These are phyloP conservation scores for Potamarius usumacintae DNA, from an alignment of 2,113 vertebrate genomes.

Conservation along the genomic window DNA sequence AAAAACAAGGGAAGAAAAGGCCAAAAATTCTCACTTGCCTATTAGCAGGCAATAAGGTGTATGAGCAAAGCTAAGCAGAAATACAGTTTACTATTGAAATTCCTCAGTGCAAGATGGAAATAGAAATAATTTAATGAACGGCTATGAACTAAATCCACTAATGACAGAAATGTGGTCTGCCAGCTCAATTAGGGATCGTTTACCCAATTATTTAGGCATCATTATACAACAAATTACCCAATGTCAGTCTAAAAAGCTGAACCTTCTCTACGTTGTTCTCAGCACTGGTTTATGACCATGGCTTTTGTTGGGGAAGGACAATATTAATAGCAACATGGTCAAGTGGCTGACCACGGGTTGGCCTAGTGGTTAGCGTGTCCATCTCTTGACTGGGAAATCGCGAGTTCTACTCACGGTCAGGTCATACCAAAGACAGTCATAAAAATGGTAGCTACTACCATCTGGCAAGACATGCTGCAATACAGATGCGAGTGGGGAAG, in stretches of 20 bases:
- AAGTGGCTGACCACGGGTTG: not conserved
- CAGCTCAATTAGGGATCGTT: not conserved
- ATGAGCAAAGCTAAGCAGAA: not conserved
- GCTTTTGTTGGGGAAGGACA: not conserved
- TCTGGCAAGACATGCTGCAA: too few relatives aligned
- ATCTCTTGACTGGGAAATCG: too few relatives aligned
- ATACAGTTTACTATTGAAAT: not conserved
- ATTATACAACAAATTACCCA: not conserved
- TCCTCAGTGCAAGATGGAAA: not conserved
- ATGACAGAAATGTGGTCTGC: not conserved
- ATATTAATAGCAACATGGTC: not conserved
- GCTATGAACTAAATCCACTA: not conserved
- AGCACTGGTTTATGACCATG: not conserved
- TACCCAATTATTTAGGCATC: not conserved
- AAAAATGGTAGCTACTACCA: too few relatives aligned
- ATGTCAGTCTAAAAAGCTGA: not conserved
- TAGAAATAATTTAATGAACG: not conserved
- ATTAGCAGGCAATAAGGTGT: not conserved
- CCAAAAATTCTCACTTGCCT: conserved; percentile 34
- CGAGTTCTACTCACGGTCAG: too few relatives aligned
- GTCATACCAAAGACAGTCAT: too few relatives aligned
- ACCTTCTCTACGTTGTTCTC: not conserved
- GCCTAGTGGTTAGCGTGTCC: too few relatives aligned
- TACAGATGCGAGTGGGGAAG: too few relatives aligned
- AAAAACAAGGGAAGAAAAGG: conserved; percentile 39